Evolutionary conservation across 37 sponge, comb jelly and placozoan genomes (phyloP), one percentile per base, ranked within the genome.

Genomic region (Petrosia ficiformis): DNA sequence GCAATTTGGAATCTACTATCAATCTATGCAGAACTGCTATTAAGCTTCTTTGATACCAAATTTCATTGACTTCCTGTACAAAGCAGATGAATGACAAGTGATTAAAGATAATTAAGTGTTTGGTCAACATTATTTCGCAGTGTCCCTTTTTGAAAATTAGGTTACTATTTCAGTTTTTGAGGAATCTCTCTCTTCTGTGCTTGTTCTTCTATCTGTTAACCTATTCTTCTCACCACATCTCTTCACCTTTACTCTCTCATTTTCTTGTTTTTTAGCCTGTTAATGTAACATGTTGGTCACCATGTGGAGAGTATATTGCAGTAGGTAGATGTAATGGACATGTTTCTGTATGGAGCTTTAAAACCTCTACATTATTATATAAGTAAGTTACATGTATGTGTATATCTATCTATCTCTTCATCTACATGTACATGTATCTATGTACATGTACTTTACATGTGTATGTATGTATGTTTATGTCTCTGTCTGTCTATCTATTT

Each of bases 211-310:
- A n/a, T n/a, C n/a, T n/a, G n/a, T n/a, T n/a, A n/a, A n/a, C n/a
- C n/a, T n/a, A n/a, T n/a, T n/a, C n/a, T n/a, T n/a, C n/a, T n/a
- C n/a, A n/a, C 14, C 54, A 48, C 14, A 14, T 48, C 14, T 48
- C 54, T 48, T 11, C 5, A 61, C n/a, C 28, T 26, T 61, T 11
- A 36, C 22, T 68, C 30, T 52, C 26, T 32, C 28, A 61, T 3
- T 67, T 5, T 75, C 11, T 24, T 80, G 25, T 1, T 30, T 41
- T 31, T 64, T 72, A 89, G 85, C 65, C 26, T 21, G 66, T 83
- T 16, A 79, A 89, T 52, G 85, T 83, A 1, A 76, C 79, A 48
- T 35, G 59, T 32, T 90, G 91, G 91, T 84, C 82, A 24, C 82
- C 67, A 8, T 70, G 75, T 85, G 86, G 82, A 22, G 33, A 48